phyloP scores from a whole-genome alignment of 1,140 invertebrate genomes.

The Akabosia matsudoensis region DNA sequence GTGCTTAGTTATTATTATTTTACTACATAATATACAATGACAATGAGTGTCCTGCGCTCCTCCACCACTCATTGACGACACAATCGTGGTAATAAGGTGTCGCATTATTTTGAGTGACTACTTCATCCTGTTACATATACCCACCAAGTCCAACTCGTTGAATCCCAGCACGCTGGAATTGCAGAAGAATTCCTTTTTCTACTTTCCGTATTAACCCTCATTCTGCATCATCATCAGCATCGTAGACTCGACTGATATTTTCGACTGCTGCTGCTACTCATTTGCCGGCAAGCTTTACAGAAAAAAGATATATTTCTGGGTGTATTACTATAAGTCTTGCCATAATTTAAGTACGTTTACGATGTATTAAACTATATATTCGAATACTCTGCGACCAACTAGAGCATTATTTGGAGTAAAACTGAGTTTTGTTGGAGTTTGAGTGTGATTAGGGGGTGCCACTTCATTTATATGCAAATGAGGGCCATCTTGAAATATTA shows the following conservation, averaged over 20 bases:
- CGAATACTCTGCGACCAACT: not conserved
- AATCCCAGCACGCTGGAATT: no score
- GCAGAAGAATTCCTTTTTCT: not conserved
- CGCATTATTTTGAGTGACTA: not conserved
- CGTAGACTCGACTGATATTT: not conserved
- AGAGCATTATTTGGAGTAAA: slow-evolving; percentile 2
- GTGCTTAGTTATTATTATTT: not conserved
- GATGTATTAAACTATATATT: not conserved
- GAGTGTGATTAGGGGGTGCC: slow-evolving; percentile 47
- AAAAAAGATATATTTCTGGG: slow-evolving; percentile 13
- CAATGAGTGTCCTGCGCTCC: not conserved
- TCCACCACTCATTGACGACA: not conserved
- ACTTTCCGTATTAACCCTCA: not conserved
- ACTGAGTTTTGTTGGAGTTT: slow-evolving; percentile 18
- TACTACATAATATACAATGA: no score
- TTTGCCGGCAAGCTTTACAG: not conserved
- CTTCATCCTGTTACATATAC: not conserved
- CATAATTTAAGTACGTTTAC: no score
- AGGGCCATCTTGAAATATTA: slow-evolving; percentile 48
- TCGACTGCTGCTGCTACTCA: not conserved
- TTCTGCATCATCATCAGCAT: not conserved
- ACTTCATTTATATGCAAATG: slow-evolving; percentile 48
- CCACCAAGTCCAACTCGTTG: no score
- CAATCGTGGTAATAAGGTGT: not conserved
- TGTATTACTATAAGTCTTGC: not conserved